Evolutionary conservation across 2,113 vertebrate genomes (phyloP), one percentile per base, ranked within the genome.

Genomic region (Hemiscyllium ocellatum): DNA sequence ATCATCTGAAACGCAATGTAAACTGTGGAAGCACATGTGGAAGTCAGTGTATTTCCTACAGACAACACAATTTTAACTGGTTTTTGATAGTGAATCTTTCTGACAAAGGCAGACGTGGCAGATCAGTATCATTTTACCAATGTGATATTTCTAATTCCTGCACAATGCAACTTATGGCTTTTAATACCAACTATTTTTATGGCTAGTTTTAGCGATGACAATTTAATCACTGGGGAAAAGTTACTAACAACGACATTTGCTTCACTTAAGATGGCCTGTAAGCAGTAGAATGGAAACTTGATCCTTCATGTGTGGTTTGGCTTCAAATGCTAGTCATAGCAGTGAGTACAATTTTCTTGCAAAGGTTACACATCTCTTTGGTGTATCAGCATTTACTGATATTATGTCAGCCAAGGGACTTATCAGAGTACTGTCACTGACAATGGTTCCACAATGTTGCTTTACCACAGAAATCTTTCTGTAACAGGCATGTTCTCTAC

Each of bases 141-240:
- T 52, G 42, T 76, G 69, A 72, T 69, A 95, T 50, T 93, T 72
- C 94, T 52, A 95, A 76, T 95, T 52, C 22, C 94, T 12, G 68
- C 22, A 72, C 12, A 95, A 70, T 72, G 24, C 42, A 33, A 24
- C 68, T 50, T 50, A 50, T 52, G 68, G 42, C 24, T 72, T 72
- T 52, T 72, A 47, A 72, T 52, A 42, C 69, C 94, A 95, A 95
- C 20, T 37, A 33, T 72, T 47, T 72, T 95, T 72, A 47, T 17
- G 56, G 22, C 24, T 47, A 95, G 10, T 50, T 72, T 95, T 72
- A 50, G 94, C 76, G 47, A 70, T 76, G 37, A 33, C 24, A 29
- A 72, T 24, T 76, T 69, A 72, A 52, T 95, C 69, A 76, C 68
- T 50, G 94, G 94, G 91, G 69, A 95, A 26, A 72, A 19, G 47